Evolutionary conservation across 2,113 vertebrate genomes (phyloP).

Genomic region (Sylvietta virens): DNA sequence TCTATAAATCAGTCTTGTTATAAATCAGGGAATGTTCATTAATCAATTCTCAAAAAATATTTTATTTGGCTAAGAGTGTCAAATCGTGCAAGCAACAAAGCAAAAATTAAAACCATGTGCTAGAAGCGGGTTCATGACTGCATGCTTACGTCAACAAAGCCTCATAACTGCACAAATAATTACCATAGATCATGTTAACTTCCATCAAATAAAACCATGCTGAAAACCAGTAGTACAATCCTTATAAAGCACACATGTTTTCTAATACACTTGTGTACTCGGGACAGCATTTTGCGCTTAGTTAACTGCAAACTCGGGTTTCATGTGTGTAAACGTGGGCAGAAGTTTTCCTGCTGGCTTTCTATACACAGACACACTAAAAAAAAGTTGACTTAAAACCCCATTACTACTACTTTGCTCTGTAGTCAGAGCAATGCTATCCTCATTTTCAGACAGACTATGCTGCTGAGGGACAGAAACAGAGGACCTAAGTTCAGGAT

Average conservation of each 20-base stretch:
- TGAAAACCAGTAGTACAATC: slow-evolving; percentile 71
- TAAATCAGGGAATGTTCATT: slow-evolving; percentile 65
- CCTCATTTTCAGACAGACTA: not conserved
- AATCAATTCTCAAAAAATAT: slow-evolving; percentile 65
- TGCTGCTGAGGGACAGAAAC: not conserved
- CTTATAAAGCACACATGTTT: slow-evolving; percentile 69
- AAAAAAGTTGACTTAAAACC: not conserved
- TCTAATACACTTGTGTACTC: slow-evolving; percentile 55
- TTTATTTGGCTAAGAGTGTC: slow-evolving; percentile 67
- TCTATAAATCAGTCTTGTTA: slow-evolving; percentile 61
- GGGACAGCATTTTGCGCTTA: slow-evolving; percentile 1
- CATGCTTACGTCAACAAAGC: slow-evolving; percentile 41
- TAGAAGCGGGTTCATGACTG: slow-evolving; percentile 8
- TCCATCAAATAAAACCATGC: slow-evolving; percentile 73
- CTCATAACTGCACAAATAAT: slow-evolving; percentile 64
- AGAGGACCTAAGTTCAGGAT: not conserved
- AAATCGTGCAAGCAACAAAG: slow-evolving; percentile 57
- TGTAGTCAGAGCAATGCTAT: not conserved
- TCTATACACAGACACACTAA: not conserved
- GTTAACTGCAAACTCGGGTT: not conserved
- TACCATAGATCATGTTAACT: slow-evolving; percentile 73
- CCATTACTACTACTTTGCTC: not conserved
- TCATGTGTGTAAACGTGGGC: not conserved
- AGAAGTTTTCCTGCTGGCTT: not conserved
- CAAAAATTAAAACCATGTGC: slow-evolving; percentile 74